phyloP scores from a whole-genome alignment of 2,113 vertebrate genomes.

The Oncorhynchus tshawytscha region DNA sequence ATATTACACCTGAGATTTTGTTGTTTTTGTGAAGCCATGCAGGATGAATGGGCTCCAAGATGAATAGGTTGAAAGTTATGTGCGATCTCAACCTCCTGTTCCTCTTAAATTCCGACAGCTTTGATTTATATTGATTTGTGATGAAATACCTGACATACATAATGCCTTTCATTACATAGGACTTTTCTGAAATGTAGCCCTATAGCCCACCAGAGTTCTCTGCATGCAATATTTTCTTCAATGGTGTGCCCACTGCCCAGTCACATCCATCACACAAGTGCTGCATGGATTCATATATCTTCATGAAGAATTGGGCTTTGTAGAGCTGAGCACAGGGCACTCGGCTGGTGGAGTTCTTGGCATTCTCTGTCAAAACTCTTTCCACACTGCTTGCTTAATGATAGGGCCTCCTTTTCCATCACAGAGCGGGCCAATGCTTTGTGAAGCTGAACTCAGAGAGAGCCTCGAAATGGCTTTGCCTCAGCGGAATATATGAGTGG shows the following conservation, averaged over 20 bases:
- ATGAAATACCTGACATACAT: not conserved
- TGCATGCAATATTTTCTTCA: slow-evolving; percentile 1
- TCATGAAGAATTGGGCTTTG: slow-evolving; percentile 10
- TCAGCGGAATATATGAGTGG: slow-evolving; percentile 41
- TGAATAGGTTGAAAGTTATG: too few species aligned
- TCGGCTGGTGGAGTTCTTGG: slow-evolving; percentile 22
- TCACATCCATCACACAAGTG: slow-evolving; percentile 36
- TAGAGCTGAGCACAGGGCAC: slow-evolving; percentile 10
- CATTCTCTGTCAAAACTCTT: slow-evolving; percentile 30
- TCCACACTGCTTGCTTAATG: slow-evolving; percentile 44
- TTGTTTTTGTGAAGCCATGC: too few species aligned
- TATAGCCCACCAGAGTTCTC: not conserved
- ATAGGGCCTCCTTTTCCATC: slow-evolving; percentile 35
- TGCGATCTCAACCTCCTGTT: too few species aligned
- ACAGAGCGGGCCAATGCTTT: slow-evolving; percentile 47
- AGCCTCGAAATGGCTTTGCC: slow-evolving; percentile 39
- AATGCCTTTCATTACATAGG: slow-evolving; percentile 32
- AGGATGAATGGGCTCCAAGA: too few species aligned
- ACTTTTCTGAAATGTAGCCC: not conserved
- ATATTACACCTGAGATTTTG: too few species aligned
- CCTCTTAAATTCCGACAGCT: too few species aligned
- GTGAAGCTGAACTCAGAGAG: slow-evolving; percentile 29
- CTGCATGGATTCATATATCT: slow-evolving; percentile 10
- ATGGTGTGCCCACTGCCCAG: not conserved
- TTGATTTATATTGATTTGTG: too few species aligned